Percentiles rank a stretch among this genome's conserved stretches.
Evolutionary conservation across 2,797 vertebrate genomes (phyloP).

Genomic region (Antennarius maculatus): DNA sequence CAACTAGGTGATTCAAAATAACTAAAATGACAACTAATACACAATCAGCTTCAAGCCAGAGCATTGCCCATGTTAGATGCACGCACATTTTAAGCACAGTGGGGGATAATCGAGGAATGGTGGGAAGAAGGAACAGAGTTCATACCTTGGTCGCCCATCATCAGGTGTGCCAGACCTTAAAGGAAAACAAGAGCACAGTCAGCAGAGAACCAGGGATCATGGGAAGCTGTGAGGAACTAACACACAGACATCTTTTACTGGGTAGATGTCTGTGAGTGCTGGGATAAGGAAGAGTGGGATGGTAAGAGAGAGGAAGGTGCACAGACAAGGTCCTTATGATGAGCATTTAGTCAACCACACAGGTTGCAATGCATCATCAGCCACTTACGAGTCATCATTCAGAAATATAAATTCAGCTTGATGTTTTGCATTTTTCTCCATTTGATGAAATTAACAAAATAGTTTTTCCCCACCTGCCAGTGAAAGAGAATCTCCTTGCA

Average conservation of each 20-base stretch:
- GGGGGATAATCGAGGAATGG: conserved; percentile 69
- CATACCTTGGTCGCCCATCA: conserved; percentile 99
- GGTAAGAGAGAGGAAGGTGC: conserved; percentile 58
- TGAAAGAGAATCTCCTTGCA: conserved; percentile 4
- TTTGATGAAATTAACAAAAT: conserved; percentile 16
- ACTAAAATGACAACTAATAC: conserved; percentile 69
- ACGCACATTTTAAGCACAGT: conserved; percentile 51
- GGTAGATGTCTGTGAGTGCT: conserved; percentile 84
- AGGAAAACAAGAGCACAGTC: conserved; percentile 99
- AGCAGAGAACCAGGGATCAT: conserved; percentile 96
- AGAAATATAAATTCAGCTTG: conserved; percentile 61
- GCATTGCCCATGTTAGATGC: conserved; percentile 23
- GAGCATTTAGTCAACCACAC: conserved; percentile 86
- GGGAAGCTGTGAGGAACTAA: conserved; percentile 88
- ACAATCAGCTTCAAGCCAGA: conserved; percentile 63
- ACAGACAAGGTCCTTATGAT: conserved; percentile 77
- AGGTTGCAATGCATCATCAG: conserved; percentile 88
- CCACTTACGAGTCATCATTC: conserved; percentile 73
- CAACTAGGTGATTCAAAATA: conserved; percentile 71
- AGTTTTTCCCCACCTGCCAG: conserved; percentile 22
- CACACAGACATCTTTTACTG: conserved; percentile 88
- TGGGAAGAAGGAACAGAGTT: conserved; percentile 91
- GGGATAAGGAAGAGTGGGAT: conserved; percentile 61
- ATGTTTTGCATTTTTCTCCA: conserved; percentile 9
- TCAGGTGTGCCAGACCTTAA: conserved; percentile 99